phyloP scores from a whole-genome alignment of 2,797 vertebrate species.

The Sarcophilus harrisii region DNA sequence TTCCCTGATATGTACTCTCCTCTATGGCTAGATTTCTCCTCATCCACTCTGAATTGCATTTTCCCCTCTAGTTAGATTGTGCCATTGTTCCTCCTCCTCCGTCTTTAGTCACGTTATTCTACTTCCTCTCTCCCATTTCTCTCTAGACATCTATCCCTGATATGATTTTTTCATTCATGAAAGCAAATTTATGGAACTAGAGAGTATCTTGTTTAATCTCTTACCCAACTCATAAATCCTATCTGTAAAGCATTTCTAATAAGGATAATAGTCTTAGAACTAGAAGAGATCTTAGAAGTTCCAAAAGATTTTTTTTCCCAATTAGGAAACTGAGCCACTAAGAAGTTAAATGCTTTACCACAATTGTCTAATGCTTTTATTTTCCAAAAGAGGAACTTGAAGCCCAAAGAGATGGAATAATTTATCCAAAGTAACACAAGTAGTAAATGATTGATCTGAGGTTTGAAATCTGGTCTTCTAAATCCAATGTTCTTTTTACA shows the following conservation, averaged over 20 bases:
- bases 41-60: neutral
- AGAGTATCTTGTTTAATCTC: neutral
- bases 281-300: neutral
- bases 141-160: neutral
- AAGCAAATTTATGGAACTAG: neutral
- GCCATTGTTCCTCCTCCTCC: neutral
- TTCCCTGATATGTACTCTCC: neutral
- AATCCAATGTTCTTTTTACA: too few species aligned
- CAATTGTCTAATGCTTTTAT: neutral
- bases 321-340: neutral
- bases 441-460: neutral
- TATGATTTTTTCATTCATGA: neutral
- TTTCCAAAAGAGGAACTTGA: neutral
- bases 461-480: neutral
- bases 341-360: neutral
- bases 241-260: neutral
- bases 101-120: neutral
- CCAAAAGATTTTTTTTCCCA: neutral
- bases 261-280: neutral
- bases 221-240: neutral
- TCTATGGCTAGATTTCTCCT: neutral
- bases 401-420: neutral
- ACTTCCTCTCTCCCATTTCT: neutral
- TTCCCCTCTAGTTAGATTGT: neutral
- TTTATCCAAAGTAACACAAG: neutral